Evolutionary conservation across 2,888 invertebrate species (phyloP).

Genomic region (Malthinus seriepunctatus): DNA sequence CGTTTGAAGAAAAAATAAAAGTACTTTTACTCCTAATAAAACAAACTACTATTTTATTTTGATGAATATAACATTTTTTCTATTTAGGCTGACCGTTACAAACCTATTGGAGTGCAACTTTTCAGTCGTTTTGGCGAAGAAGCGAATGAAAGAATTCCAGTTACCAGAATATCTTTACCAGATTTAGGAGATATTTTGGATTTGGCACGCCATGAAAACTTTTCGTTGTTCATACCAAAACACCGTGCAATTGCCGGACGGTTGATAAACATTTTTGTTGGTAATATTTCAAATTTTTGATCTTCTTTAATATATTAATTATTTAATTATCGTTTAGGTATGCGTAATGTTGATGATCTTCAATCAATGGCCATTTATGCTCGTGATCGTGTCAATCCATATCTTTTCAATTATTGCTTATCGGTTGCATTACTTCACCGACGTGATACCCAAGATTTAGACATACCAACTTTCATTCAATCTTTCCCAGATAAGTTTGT

Average conservation of each 20-base stretch:
- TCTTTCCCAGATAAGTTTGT: slow-evolving; percentile 83
- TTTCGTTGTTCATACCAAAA: slow-evolving; percentile 73
- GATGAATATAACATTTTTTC: background rate
- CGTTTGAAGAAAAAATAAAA: too few relatives aligned
- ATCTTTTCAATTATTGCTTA: slow-evolving; percentile 78
- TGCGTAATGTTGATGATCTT: slow-evolving; percentile 72
- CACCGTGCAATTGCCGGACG: slow-evolving; percentile 73
- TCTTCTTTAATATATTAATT: background rate
- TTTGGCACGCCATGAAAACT: slow-evolving; percentile 64
- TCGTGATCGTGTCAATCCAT: slow-evolving; percentile 76
- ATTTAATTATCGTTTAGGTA: slow-evolving; percentile 55
- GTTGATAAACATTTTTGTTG: slow-evolving; percentile 70
- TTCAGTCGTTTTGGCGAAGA: slow-evolving; percentile 65
- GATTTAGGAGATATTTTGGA: slow-evolving; percentile 61
- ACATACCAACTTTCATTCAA: slow-evolving; percentile 74
- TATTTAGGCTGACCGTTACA: slow-evolving; percentile 59
- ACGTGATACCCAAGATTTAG: slow-evolving; percentile 69
- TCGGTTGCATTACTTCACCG: slow-evolving; percentile 78
- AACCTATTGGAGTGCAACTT: slow-evolving; percentile 61
- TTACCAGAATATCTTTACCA: slow-evolving; percentile 61
- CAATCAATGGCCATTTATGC: slow-evolving; percentile 70
- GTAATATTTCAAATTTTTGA: slow-evolving; percentile 50
- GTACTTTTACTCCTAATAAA: too few relatives aligned
- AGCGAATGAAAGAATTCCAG: slow-evolving; percentile 57
- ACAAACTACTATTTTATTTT: too few relatives aligned